phyloP scores from a whole-genome alignment of 2,888 invertebrate species.

The Brenthis ino region DNA sequence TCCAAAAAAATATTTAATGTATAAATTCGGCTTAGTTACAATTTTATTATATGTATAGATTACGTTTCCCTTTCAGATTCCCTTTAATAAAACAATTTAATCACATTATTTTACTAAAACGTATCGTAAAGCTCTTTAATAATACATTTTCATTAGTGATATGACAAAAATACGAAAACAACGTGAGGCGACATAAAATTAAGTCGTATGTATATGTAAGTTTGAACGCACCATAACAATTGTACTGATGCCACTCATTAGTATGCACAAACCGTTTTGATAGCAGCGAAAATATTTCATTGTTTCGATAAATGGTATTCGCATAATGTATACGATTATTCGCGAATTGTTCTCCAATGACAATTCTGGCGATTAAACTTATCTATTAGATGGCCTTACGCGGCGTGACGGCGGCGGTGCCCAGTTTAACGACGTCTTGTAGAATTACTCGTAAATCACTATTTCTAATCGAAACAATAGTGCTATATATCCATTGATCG shows the following conservation, averaged over 20 bases:
- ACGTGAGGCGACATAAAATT: conserved; percentile 12
- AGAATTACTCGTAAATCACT: too few relatives aligned
- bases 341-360: conserved; percentile 23
- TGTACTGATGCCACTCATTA: conserved; percentile 29
- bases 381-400: not conserved
- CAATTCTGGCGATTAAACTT: conserved; percentile 4
- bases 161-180: too few relatives aligned
- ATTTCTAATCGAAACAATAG: too few relatives aligned
- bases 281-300: conserved; percentile 63
- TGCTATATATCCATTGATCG: too few relatives aligned
- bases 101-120: too few relatives aligned
- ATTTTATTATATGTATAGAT: too few relatives aligned
- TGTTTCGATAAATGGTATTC: conserved; percentile 59
- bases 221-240: conserved; percentile 35
- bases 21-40: too few relatives aligned
- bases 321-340: conserved; percentile 40
- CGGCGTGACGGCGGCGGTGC: not conserved
- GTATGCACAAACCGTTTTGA: conserved; percentile 35
- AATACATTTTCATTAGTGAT: too few relatives aligned
- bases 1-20: too few relatives aligned
- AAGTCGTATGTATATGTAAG: conserved; percentile 15
- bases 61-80: too few relatives aligned
- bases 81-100: too few relatives aligned
- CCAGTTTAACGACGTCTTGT: not conserved
- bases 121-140: too few relatives aligned